phyloP scores from a whole-genome alignment of 2,888 invertebrate genomes.

The Mystacides longicornis region DNA sequence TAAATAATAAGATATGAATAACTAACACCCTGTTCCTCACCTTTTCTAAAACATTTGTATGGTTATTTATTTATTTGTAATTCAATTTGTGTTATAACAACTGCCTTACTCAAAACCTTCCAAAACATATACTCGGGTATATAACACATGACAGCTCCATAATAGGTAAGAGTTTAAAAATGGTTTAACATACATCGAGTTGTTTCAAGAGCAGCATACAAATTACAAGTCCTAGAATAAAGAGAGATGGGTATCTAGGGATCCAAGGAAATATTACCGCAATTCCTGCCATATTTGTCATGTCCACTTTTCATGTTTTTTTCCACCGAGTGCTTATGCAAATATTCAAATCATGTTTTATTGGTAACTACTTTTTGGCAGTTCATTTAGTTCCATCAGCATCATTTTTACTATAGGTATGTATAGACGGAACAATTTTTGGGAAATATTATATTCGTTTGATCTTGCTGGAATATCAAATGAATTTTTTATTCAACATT shows the following conservation, averaged over 20 bases:
- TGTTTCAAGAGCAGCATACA: neutral
- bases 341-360: neutral
- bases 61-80: neutral
- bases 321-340: neutral
- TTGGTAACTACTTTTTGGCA: neutral
- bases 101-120: neutral
- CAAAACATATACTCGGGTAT: neutral
- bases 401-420: too few relatives aligned
- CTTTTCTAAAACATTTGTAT: neutral
- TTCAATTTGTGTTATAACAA: neutral
- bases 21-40: neutral
- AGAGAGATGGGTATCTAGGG: neutral
- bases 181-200: neutral
- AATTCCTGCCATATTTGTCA: too few relatives aligned
- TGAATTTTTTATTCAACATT: conserved; percentile 47
- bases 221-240: neutral
- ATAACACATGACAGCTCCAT: neutral
- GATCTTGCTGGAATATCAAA: conserved; percentile 47
- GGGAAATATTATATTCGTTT: neutral
- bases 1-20: too few relatives aligned
- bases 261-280: neutral
- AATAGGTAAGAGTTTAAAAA: neutral
- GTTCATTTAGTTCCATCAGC: neutral
- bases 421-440: neutral
- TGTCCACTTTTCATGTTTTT: too few relatives aligned